Base-by-base conservation (phyloP, 2,888 invertebrate species). In the Pheosia tremula region DNA sequence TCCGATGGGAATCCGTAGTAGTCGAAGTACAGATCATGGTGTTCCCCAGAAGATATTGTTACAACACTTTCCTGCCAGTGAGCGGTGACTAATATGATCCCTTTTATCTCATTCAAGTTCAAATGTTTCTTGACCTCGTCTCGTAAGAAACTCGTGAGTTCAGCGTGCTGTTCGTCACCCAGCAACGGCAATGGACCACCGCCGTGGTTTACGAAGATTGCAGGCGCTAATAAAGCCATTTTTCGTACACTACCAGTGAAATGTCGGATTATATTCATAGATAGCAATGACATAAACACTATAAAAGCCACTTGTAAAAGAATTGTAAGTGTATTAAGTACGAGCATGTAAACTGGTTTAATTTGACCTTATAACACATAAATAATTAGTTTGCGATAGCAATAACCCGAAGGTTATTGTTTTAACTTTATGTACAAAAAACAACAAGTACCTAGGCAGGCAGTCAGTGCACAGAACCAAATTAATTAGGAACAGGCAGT, bases 1-100 rank as follows among this genome's bases (percentile, higher is more conserved):
- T 93, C 93, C 39, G 91, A 86, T 0, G 93, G 92, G 64, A 93
- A 93, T 5, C 91, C 91, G 61, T 93, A 93, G 69, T 93, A 93
- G 68, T 93, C 93, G 63, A 93, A 93, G 69, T 91, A 92, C 13
- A 93, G 75, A 64, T 86, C 81, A 62, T 93, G 93, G 11, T 88
- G 85, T 60, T 88, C 79, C 38, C 81, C 83, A n/a, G 93, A 92
- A 1, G 93, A 93, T 77, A 93, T 92, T 0, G 88, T 87, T 1
- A 93, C 92, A 36, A 80, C 71, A 11, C 72, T 82, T 64, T 91
- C 91, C 63, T 93, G 87, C 93, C 93, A 93, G 64, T 93, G 93
- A 0, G 93, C 93, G 0, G 93, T 93, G 9, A 93, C 91, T 36
- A 93, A 72, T 56, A 93, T 85, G 0, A 93, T 92, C 0, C 90